Base-by-base conservation (phyloP, 1,140 invertebrate species). In the Zophobas atratus region DNA sequence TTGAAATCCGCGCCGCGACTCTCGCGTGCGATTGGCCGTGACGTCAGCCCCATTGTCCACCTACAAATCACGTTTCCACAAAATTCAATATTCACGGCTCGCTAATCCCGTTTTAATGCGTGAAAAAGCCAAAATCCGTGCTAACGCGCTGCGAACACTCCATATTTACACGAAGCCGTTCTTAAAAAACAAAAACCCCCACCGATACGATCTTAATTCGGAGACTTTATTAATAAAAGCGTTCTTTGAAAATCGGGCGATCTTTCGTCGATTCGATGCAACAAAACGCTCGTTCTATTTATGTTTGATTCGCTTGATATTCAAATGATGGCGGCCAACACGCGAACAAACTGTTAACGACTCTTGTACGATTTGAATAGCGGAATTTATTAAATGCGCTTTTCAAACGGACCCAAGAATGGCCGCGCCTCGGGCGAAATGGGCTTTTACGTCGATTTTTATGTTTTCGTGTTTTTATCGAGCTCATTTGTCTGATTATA, bases 311-410 rank as follows among this genome's bases (percentile, higher is more conserved):
- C 72, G 43, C 43, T 53, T 46, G 72, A 75, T 75, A 75, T 75
- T 75, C 72, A 75, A 75, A 75, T 75, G 72, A 75, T 53, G 55
- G 72, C 56, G 39, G 35, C 55, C 33, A 53, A 75, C 72, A 75
- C 72, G 72, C 72, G 56, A 75, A 60, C 72, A 75, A 75, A 75
- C 72, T 75, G 72, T 75, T 75, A 75, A 57, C 72, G 55, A 75
- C 72, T 75, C 72, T 57, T 60, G 35, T 57, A 36, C 72, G 56
- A 75, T 75, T 57, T 57, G 53, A 75, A 75, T 75, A 41, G 71
- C 51, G 71, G 41, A 74, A 56, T 74, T 74, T 74, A 74, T 56
- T 74, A 74, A 55, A 74, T 56, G 53, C 43, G 43, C 72, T 75
- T 75, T 75, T 75, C 72, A 60, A 60, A 53, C 4, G n/a, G 49